Base-by-base conservation (phyloP, 2,888 invertebrate genomes). In the Disparrhopalites patrizii region DNA sequence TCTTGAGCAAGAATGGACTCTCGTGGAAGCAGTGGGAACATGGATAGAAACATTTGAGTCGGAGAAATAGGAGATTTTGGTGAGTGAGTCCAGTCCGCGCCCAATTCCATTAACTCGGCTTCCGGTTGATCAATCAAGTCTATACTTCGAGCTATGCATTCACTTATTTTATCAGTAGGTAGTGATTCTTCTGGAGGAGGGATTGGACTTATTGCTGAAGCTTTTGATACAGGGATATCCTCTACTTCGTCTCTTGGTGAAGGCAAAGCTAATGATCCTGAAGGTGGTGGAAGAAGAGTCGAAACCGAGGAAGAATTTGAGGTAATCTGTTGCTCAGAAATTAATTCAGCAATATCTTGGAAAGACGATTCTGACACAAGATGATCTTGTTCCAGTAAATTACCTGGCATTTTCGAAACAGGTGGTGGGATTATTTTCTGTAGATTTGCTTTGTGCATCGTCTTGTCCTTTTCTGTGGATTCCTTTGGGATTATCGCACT, bases 51-150 rank as follows among this genome's bases (percentile, higher is more conserved):
- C 73, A 75, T 75, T 68, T 75, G 73, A 4, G 75, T 75, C 10
- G 75, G 75, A 8, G 75, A 75, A 20, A 75, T 73, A 0, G 74
- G 74, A 36, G 73, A 74, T 66, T 74, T 74, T 15, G 75, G 71
- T 3, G 73, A 73, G 33, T 67, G 65, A 5, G 62, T 66, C 75
- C 75, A 75, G 36, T 75, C 71, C 15, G 62, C 70, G 10, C 68
- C 68, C 23, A 75, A 58, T 62, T 74, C 75, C 73, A 75, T 75
- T 8, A 75, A 54, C 55, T 73, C 75, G 18, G 70, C 69, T 47
- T 70, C 71, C 8, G 71, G 68, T 8, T 70, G 71, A 40, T 75
- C 75, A 52, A 75, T 75, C 15, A 75, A 27, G 28, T 70, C 75
- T 47, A 75, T 74, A 40, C 75, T 75, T 55, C 75, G 38, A 15